Evolutionary conservation across 1,140 invertebrate species (phyloP).

Genomic region (Hycleus phaleratus): DNA sequence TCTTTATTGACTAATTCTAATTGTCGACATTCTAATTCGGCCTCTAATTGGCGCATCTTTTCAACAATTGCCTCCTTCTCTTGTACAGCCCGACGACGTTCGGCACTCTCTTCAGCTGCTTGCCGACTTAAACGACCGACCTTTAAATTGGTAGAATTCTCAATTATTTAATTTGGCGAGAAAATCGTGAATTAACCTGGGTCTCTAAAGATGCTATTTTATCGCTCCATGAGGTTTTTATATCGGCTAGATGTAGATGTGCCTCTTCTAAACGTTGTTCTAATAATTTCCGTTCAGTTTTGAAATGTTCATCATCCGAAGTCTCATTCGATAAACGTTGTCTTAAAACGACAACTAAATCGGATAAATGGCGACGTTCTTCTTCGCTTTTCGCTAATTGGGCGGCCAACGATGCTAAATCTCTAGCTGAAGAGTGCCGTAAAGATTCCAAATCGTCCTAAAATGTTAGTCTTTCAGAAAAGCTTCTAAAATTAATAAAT

Average conservation of each 20-base stretch:
- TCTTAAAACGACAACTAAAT: conserved; percentile 57
- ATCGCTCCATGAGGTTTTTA: conserved; percentile 83
- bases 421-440: conserved; percentile 54
- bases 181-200: conserved; percentile 49
- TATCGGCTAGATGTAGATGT: conserved; percentile 75
- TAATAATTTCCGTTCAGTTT: conserved; percentile 55
- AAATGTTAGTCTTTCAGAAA: conserved; percentile 14
- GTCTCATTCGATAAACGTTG: conserved; percentile 47
- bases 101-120: conserved; percentile 70
- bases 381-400: conserved; percentile 56
- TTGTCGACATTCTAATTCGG: conserved; percentile 61
- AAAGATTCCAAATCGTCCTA: conserved; percentile 63
- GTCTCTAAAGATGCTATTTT: conserved; percentile 80
- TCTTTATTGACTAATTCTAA: conserved; percentile 63
- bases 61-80: conserved; percentile 59
- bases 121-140: conserved; percentile 68
- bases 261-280: conserved; percentile 74
- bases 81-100: conserved; percentile 63
- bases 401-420: conserved; percentile 50
- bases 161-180: background rate
- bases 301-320: conserved; percentile 51
- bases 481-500: background rate
- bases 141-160: conserved; percentile 34
- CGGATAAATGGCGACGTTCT: conserved; percentile 53
- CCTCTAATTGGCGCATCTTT: conserved; percentile 55